Percentiles rank a stretch among this genome's conserved stretches.
Conservation (phyloP, 2,888 invertebrate species). For the Clanis bilineata region DNA sequence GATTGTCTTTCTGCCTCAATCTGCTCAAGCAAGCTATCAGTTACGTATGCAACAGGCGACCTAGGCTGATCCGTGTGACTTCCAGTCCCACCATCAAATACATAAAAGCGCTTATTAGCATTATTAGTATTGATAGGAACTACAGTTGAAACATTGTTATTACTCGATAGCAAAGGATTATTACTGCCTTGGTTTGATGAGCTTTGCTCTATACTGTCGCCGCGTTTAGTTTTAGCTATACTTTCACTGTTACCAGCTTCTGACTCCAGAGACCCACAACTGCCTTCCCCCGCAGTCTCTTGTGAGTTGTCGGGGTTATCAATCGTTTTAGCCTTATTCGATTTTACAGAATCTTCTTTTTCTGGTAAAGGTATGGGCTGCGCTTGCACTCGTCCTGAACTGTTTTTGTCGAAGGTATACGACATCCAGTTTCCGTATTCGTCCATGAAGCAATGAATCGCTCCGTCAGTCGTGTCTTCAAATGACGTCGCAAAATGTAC, state of each 20-base stretch:
- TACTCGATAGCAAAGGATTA: constrained; percentile 72
- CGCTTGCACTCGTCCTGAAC: constrained; percentile 76
- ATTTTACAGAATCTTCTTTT: constrained; percentile 54
- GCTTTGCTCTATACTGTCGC: constrained; percentile 72
- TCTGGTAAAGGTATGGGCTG: constrained; percentile 64
- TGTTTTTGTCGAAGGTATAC: constrained; percentile 90
- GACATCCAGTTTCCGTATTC: constrained; percentile 94
- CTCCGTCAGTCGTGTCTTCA: constrained; percentile 91
- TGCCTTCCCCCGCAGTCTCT: constrained; percentile 72
- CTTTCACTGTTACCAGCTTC: constrained; percentile 68
- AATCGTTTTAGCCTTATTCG: constrained; percentile 52
- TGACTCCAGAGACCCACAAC: constrained; percentile 75
- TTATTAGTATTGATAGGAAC: constrained; percentile 72
- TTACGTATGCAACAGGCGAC: constrained; percentile 73
- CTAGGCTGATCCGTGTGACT: constrained; percentile 65
- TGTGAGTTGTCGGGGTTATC: constrained; percentile 66
- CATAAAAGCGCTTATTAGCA: constrained; percentile 71
- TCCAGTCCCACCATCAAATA: constrained; percentile 72
- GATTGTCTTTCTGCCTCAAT: constrained; percentile 75
- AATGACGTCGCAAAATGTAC: constrained; percentile 90
- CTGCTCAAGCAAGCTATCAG: constrained; percentile 74
- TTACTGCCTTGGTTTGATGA: constrained; percentile 80
- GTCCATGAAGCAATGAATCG: constrained; percentile 93
- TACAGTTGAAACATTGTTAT: constrained; percentile 70
- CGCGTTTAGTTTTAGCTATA: constrained; percentile 62